phyloP scores from a whole-genome alignment of 1,140 invertebrate genomes.

The Diabrotica undecimpunctata region DNA sequence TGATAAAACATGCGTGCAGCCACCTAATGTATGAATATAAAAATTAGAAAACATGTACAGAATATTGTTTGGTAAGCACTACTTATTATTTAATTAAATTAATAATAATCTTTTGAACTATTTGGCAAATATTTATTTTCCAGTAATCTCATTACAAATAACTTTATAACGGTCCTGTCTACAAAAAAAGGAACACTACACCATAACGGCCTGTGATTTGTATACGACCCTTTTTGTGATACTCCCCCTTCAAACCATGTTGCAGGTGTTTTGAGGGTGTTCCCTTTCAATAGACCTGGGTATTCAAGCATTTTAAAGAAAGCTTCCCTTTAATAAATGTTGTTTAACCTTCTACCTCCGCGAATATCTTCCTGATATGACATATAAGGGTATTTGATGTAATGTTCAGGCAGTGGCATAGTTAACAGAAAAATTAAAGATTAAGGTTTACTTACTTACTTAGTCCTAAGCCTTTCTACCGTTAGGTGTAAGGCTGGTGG shows the following conservation, averaged over 20 bases:
- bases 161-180: neutral
- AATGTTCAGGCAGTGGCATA: neutral
- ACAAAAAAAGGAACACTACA: neutral
- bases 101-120: no score
- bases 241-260: neutral
- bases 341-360: neutral
- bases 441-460: no score
- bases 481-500: no score
- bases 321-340: neutral
- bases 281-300: neutral
- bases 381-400: neutral
- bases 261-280: constrained; percentile 1
- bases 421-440: no score
- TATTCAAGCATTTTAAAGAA: neutral
- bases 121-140: no score
- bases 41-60: no score
- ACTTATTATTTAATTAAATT: no score
- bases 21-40: no score
- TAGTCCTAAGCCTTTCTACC: no score
- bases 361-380: neutral
- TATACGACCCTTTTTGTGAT: neutral
- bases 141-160: no score
- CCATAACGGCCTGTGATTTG: neutral
- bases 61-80: no score
- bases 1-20: no score